phyloP scores from a whole-genome alignment of 2,113 vertebrate species.

The Crotalus horridus region DNA sequence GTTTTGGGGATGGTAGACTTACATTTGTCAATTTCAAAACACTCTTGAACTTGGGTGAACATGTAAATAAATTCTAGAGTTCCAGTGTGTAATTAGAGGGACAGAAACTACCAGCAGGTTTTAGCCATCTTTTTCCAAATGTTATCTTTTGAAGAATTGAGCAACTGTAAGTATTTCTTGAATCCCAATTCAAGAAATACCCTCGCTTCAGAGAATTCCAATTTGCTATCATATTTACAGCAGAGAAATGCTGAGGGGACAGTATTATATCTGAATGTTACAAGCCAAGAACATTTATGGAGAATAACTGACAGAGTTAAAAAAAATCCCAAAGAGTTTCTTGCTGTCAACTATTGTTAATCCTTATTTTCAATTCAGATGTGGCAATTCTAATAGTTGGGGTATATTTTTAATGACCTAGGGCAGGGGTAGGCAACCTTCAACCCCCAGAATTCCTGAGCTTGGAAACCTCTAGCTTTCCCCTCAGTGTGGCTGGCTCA shows the following conservation, averaged over 20 bases:
- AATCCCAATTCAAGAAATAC: neutral
- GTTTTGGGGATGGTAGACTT: neutral
- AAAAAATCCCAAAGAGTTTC: neutral
- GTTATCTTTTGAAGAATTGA: neutral
- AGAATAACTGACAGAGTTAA: neutral
- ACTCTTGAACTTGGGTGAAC: neutral
- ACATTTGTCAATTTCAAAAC: neutral
- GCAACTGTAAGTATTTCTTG: too few relatives aligned
- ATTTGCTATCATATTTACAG: neutral
- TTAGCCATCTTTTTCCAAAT: neutral
- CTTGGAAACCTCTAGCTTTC: too few relatives aligned
- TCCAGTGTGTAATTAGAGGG: neutral
- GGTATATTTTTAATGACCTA: neutral
- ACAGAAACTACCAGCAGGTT: neutral
- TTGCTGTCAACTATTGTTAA: neutral
- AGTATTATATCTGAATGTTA: neutral
- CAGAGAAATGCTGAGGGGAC: neutral
- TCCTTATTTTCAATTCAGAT: neutral
- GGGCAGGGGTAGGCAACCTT: too few relatives aligned
- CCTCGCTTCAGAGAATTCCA: neutral
- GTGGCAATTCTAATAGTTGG: neutral
- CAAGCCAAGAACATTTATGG: neutral
- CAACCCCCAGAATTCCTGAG: too few relatives aligned
- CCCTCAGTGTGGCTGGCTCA: too few relatives aligned
- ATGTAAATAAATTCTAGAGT: neutral